Evolutionary conservation across 1,140 invertebrate species (phyloP), one percentile per base, ranked within the genome.

Genomic region (Drosophila bocqueti): DNA sequence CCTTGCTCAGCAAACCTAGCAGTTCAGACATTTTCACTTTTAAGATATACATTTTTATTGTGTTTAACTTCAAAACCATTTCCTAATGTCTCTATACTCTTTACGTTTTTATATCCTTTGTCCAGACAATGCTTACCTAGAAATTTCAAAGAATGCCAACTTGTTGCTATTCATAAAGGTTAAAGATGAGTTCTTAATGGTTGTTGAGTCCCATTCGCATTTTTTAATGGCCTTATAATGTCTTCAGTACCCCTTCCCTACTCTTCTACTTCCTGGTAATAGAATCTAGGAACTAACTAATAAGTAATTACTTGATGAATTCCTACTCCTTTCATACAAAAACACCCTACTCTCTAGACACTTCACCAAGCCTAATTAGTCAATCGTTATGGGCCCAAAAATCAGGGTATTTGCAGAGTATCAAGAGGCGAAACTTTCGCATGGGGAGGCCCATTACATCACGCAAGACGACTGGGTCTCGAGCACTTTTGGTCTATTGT

Each of bases 401-500:
- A 31, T 43, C 40, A 13, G 13, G 15, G 31, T 47, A 47, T 18
- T 36, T 46, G 43, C 31, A 10, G 42, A 29, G 64, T 47, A 58
- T 76, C 57, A 49, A 62, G 36, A 52, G 73, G 42, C 57, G n/a
- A 68, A 73, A 87, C 83, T 86, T 86, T 86, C 83, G 83, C 80
- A 86, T 80, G 10, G 61, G 57, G 47, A 29, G 42, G 49, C 46
- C 46, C 64, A 86, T 86, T 86, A 86, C 83, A 89, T 89, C 83
- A 86, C 76, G 63, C 68, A 64, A 73, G 72, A 42, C 21, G 67
- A 45, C 29, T 72, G 54, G 67, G 54, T 73, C 26, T 15, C 38
- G 43, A 87, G 84, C 80, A 89, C 80, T 89, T 80, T 83, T 86
- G 54, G 60, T 64, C 84, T 72, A 89, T 87, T 89, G 84, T 90